Evolutionary conservation across 2,797 vertebrate species (phyloP), one percentile per base, ranked within the genome.

Genomic region (Adrianichthys oophorus): DNA sequence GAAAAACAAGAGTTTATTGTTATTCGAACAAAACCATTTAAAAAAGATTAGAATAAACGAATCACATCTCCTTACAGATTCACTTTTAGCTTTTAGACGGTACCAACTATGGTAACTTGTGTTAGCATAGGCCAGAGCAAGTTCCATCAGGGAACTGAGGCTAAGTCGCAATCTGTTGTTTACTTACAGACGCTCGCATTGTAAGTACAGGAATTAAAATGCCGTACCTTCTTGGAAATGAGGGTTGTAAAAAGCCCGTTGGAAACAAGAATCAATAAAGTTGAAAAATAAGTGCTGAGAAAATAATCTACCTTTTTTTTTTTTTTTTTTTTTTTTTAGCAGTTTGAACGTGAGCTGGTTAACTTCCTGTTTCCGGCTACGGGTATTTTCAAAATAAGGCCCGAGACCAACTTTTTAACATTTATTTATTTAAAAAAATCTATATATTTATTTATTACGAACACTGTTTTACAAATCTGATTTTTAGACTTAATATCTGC

Each of bases 351-450:
- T 46, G 50, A 5, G 24, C 55, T 26, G 18, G 53, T 24, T 64
- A 32, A 45, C 46, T 66, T 86, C 80, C 84, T 47, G 65, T 46
- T 77, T 82, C 68, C 79, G 62, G 6, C 26, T 43, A 0, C 13
- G 0, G 0, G 0, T 1, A 5, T 14, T 69, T 83, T 72, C 84
- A 81, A 72, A 87, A 68, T 81, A 88, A 89, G 29, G 79, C 7
- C 26, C 26, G 26, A 29, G 1, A 7, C 26, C 26, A 29, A 29
- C 26, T 7, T 21, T 21, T 21, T 21, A 21, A 8, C 26, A 7
- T 29, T 46, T 46, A 42, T 0, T 7, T 7, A 6, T 26, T 26
- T 21, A 2, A 1, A 21, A 21, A 21, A 21, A 21, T 21, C 19
- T 37, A 4, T 26, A 6, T 32, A 37, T 37, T 37, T 12, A 1